Evolutionary conservation across 2,888 invertebrate genomes (phyloP), one percentile per base, ranked within the genome.

Genomic region (Drosophila neutralis): DNA sequence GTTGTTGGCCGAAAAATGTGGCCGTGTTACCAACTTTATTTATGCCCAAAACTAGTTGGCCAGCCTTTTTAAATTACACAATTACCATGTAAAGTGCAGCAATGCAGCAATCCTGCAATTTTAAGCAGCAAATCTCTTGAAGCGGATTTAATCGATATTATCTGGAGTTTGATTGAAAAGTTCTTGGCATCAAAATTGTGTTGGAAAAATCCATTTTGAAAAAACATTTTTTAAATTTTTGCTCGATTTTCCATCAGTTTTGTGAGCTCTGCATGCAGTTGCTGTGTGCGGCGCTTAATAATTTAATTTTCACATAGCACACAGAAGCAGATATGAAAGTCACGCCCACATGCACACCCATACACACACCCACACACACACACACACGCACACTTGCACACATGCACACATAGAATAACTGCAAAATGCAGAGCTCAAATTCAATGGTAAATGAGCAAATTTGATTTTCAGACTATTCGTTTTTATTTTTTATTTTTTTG

Each of bases 371-470:
- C 64, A 57, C 35, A 60, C 42, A 62, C 64, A 59, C 64, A 54
- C 35, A 60, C 42, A 38, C 13, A n/a, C 60, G 36, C 65, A 57
- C 57, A 38, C 24, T 45, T 42, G 42, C 31, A 62, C 57, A 18
- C 24, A 27, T 11, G 36, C 36, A 33, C 10, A 10, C 33, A 27
- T 38, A 13, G 54, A 52, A 58, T 57, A 71, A 60, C 73, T 72
- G 65, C 68, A 58, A 69, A 70, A 61, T 69, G 64, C 51, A 42
- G 51, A 53, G 21, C 21, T 49, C 45, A 52, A 64, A 69, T 73
- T 81, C 83, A 79, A 88, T 85, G 75, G 73, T 51, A 87, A 85
- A 85, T 84, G 82, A 87, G 87, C 77, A 81, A 89, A 89, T 82
- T 78, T 78, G 78, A 84, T 89, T 89, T 89, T 76, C 80, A 73